These are phyloP conservation scores for Lasioglossum marginatum DNA, from an alignment of 2,888 invertebrate genomes.

Conservation along the genomic window DNA sequence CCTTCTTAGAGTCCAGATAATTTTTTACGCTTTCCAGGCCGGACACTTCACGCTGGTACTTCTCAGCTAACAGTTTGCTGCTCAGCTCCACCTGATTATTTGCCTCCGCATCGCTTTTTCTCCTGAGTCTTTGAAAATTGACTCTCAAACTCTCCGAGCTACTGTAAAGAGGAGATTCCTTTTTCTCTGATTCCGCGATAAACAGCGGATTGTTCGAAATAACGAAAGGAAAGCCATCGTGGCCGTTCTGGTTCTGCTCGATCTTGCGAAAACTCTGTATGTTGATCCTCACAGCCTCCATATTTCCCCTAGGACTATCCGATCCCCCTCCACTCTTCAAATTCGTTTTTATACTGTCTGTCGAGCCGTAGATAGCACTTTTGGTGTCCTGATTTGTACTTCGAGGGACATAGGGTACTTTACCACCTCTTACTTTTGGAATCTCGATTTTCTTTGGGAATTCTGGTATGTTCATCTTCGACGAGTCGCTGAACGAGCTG, in stretches of 20 bases:
- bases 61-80: conserved; percentile 79
- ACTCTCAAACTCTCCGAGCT: conserved; percentile 79
- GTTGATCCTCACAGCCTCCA: conserved; percentile 77
- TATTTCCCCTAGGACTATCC: conserved; percentile 75
- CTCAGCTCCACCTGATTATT: conserved; percentile 77
- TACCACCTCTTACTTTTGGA: conserved; percentile 67
- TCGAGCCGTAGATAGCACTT: conserved; percentile 67
- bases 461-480: conserved; percentile 73
- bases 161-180: conserved; percentile 79
- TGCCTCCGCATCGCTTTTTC: conserved; percentile 80
- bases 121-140: conserved; percentile 77
- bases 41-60: conserved; percentile 80
- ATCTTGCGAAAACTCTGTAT: conserved; percentile 77
- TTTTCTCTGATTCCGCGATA: conserved; percentile 78
- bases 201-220: conserved; percentile 82
- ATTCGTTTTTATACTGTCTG: conserved; percentile 72
- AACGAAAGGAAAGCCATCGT: conserved; percentile 79
- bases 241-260: conserved; percentile 77
- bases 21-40: conserved; percentile 81
- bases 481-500: conserved; percentile 62
- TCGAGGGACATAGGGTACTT: conserved; percentile 67
- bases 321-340: conserved; percentile 69
- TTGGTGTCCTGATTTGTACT: conserved; percentile 69
- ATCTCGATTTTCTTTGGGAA: conserved; percentile 76
- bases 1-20: conserved; percentile 81